Conservation (phyloP, 53 echinoderm and acorn worm species). For the Luidia sarsii region DNA sequence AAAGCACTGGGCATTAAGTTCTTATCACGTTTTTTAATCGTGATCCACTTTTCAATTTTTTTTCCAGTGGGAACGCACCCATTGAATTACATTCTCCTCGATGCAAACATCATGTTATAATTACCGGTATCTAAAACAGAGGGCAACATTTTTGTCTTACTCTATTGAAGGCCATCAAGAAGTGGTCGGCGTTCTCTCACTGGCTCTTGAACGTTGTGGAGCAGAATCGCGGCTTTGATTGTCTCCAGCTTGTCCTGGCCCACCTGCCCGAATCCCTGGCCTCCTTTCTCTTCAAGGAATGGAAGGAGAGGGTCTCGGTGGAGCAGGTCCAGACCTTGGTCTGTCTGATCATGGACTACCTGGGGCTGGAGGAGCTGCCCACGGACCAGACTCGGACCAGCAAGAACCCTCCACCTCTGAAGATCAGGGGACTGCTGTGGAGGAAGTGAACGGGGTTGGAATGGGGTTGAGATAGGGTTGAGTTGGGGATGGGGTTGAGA, state of each 20-base stretch:
- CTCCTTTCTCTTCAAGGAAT: slow-evolving; percentile 73
- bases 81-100: too few species aligned
- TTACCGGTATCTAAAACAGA: too few species aligned
- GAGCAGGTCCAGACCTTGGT: slow-evolving; percentile 65
- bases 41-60: too few species aligned
- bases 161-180: too few species aligned
- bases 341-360: slow-evolving; percentile 67
- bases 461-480: too few species aligned
- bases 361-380: slow-evolving; percentile 59
- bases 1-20: too few species aligned
- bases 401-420: slow-evolving; percentile 64
- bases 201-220: slow-evolving; percentile 82
- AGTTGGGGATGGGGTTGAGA: too few species aligned
- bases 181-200: slow-evolving; percentile 76
- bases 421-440: slow-evolving; percentile 65
- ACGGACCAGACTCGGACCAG: slow-evolving; percentile 49
- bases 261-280: slow-evolving; percentile 64
- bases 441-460: slow-evolving; percentile 59
- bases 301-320: slow-evolving; percentile 70
- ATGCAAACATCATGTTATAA: too few species aligned
- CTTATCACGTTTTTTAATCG: too few species aligned
- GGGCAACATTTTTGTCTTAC: too few species aligned
- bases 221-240: slow-evolving; percentile 67
- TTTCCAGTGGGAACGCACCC: too few species aligned
- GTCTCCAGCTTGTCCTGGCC: slow-evolving; percentile 70